Evolutionary conservation across 30 jellyfish, hydroid and myxozoan species (phyloP), one percentile per base, ranked within the genome.

Genomic region (Hydractinia symbiolongicarpus): DNA sequence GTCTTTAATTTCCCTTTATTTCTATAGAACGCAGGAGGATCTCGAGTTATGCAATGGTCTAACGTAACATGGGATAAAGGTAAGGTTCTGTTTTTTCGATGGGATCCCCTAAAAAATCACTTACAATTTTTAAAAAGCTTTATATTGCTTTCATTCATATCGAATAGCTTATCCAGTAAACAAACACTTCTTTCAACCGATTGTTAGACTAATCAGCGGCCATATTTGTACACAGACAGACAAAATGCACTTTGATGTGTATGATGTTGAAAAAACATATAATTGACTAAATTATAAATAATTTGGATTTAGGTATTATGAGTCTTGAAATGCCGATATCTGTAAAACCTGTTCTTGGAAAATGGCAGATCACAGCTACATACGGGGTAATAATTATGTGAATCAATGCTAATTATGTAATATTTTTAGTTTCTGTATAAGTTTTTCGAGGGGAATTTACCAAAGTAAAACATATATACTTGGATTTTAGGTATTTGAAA

Each of bases 31-130:
- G 94, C 97, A 53, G 44, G 87, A 73, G 97, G 97, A 8, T 68
- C 96, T 16, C 66, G 95, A 50, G 81, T 90, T 66, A 68, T 76
- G 74, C 97, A 90, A 67, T 90, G 97, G 97, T 76, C 79, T 67
- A 80, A 85, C 55, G 84, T 79, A 20, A 87, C 61, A 9, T 79
- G 80, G 4, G 87, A 57, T 9, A 20, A 77, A 16, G 85, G 85
- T 77, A 55, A 21, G 5, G 44, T 30, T 30, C 44, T 30, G 44
- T 30, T 30, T n/a, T n/a, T n/a, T n/a, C n/a, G n/a, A n/a, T n/a
- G n/a, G n/a, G n/a, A n/a, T n/a, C n/a, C n/a, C n/a, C n/a, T n/a
- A n/a, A n/a, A n/a, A n/a, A n/a, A n/a, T n/a, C n/a, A n/a, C 19
- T 16, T 3, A 11, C 19, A 58, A 58, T 58, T 58, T 13, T 11